Conservation (phyloP, 23 tunicate genomes). For the Halocynthia aurantium region DNA sequence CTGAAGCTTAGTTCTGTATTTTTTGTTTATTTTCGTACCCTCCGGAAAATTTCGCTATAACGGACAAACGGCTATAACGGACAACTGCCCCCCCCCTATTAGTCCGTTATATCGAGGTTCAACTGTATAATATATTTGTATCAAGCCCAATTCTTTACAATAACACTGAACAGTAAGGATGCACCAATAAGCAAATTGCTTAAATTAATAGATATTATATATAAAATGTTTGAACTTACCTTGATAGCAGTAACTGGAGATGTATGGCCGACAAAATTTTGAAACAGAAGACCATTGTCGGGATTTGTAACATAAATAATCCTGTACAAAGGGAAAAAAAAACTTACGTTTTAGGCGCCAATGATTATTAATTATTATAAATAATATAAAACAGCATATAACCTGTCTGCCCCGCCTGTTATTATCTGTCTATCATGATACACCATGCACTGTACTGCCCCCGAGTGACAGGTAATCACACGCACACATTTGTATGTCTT, state of each 20-base stretch:
- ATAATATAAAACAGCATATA: no score
- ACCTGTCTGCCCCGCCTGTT: slow-evolving; percentile 84
- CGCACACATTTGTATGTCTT: slow-evolving; percentile 20
- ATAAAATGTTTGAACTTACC: slow-evolving; percentile 16
- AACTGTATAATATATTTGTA: no score
- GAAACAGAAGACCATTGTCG: slow-evolving; percentile 34
- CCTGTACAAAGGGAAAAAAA: slow-evolving; percentile 15
- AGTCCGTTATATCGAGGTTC: no score
- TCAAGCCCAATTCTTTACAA: no score
- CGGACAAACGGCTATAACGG: no score
- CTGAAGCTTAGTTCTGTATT: not conserved
- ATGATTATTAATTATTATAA: no score
- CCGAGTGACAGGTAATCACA: slow-evolving; percentile 30
- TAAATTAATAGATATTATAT: no score
- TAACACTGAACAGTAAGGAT: not conserved
- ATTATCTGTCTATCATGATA: slow-evolving; percentile 36
- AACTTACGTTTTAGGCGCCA: not conserved
- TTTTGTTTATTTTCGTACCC: not conserved
- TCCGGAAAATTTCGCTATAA: no score
- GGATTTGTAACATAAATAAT: slow-evolving; percentile 27
- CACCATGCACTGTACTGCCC: slow-evolving; percentile 56
- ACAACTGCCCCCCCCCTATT: no score
- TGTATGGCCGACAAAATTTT: slow-evolving; percentile 35
- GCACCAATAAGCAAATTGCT: not conserved
- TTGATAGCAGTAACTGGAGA: slow-evolving; percentile 42